Evolutionary conservation across 92 coral and sea anemone genomes (phyloP).

Genomic region (Pocillopora grandis): DNA sequence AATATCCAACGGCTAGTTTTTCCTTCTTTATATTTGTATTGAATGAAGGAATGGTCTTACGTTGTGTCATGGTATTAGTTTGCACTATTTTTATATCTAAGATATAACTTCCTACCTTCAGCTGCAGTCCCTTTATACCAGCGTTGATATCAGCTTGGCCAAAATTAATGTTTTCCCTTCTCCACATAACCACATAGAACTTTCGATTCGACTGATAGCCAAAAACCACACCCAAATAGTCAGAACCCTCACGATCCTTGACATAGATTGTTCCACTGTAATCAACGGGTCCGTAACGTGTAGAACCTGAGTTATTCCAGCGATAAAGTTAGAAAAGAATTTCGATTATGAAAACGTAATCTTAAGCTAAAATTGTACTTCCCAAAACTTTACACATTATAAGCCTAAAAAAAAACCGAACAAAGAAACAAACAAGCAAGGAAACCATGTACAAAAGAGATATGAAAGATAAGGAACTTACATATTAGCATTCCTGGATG

Average conservation of each 20-base stretch:
- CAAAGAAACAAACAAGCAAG: too few relatives aligned
- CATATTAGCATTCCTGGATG: slow-evolving; percentile 96
- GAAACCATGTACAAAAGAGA: neutral
- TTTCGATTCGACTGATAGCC: slow-evolving; percentile 93
- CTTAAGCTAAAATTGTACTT: too few relatives aligned
- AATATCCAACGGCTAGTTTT: too few relatives aligned
- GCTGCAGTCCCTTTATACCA: slow-evolving; percentile 95
- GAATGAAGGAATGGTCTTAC: too few relatives aligned
- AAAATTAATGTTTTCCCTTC: slow-evolving; percentile 84
- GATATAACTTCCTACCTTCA: slow-evolving; percentile 58
- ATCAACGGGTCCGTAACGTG: slow-evolving; percentile 92
- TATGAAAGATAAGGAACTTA: slow-evolving; percentile 19
- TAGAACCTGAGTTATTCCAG: slow-evolving; percentile 49
- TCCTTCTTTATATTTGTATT: too few relatives aligned
- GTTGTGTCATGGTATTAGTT: too few relatives aligned
- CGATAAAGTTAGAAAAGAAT: neutral
- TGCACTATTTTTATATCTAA: too few relatives aligned
- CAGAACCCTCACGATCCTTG: slow-evolving; percentile 78
- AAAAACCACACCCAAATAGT: slow-evolving; percentile 91
- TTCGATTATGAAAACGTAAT: too few relatives aligned
- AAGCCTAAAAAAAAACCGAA: too few relatives aligned
- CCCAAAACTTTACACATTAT: too few relatives aligned
- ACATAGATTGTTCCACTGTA: slow-evolving; percentile 89
- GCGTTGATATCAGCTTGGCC: slow-evolving; percentile 64
- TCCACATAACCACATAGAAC: slow-evolving; percentile 96